Base-by-base conservation (phyloP, 2,113 vertebrate genomes). In the Alexandromys fortis region DNA sequence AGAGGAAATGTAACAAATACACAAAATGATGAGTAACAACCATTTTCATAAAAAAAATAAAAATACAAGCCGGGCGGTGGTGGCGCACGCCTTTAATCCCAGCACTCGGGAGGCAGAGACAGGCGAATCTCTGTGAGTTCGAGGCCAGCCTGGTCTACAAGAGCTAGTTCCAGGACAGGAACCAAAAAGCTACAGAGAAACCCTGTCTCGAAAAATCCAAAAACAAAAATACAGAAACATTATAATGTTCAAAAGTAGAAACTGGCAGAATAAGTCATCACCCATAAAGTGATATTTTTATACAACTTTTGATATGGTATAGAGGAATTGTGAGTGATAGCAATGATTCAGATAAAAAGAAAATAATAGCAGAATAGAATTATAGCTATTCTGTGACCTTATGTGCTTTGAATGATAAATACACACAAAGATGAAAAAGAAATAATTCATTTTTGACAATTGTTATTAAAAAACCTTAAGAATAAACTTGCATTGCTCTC, bases 321-420 rank as follows among this genome's bases (percentile, higher is more conserved):
- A 13, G 13, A 88, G 8, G 4, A 87, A 72, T 87, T 92, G 12
- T 73, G 70, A 82, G 47, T n/a, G 24, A 10, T 4, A 83, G 47
- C 58, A 93, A 76, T 55, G 35, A 35, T 87, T 92, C 72, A 91
- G 13, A 91, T 91, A 63, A 96, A 91, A 35, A 94, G 19, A 22
- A 93, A 94, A 68, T 52, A 68, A 92, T 21, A 26, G 13, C 65
- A 96, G 65, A 24, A 85, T 47, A 90, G 4, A 82, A 65, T 52
- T 78, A 0, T 83, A 89, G 82, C 68, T 63, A 77, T 86, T 58
- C 6, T n/a, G 68, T 95, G 33, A 33, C 26, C 14, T 82, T 11
- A 91, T 2, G 75, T 73, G 8, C 67, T 45, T 77, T 26, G 95
- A 76, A 42, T 65, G 58, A 49, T 72, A 94, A 78, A 85, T 76